Conservation (phyloP, 2,888 invertebrate genomes). For the Epinotia bilunana region DNA sequence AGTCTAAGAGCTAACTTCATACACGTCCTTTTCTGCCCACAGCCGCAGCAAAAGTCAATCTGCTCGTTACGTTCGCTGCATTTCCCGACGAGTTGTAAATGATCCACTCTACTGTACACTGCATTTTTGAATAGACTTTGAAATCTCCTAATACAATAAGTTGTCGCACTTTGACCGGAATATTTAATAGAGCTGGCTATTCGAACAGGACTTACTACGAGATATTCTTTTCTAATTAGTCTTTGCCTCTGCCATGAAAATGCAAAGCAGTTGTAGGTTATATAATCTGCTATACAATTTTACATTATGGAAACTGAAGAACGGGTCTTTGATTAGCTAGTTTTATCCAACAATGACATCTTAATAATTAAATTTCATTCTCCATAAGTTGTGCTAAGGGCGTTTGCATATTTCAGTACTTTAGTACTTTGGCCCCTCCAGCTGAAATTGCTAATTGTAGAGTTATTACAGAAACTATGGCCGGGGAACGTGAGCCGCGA, state of each 20-base stretch:
- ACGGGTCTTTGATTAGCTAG: background rate
- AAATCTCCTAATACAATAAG: conserved; percentile 49
- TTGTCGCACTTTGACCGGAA: conserved; percentile 51
- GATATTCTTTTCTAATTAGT: conserved; percentile 12
- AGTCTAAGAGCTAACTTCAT: background rate
- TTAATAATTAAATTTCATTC: conserved; percentile 22
- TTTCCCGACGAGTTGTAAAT: conserved; percentile 55
- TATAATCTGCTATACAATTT: background rate
- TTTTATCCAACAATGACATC: conserved; percentile 2
- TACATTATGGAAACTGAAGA: background rate
- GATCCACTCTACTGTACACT: conserved; percentile 48
- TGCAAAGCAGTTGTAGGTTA: conserved; percentile 2
- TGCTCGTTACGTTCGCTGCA: conserved; percentile 57
- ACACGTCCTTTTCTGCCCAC: background rate
- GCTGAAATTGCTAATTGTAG: conserved; percentile 35
- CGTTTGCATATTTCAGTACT: conserved; percentile 20
- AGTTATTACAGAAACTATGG: conserved; percentile 40
- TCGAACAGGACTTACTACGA: conserved; percentile 3
- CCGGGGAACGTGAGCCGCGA: conserved; percentile 23
- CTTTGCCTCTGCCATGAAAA: conserved; percentile 10
- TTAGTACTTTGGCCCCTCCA: background rate
- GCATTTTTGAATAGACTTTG: conserved; percentile 49
- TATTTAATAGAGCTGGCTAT: conserved; percentile 52
- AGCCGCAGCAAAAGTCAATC: conserved; percentile 54
- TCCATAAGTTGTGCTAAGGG: conserved; percentile 4